Conservation (phyloP, 2,113 vertebrate species). For the Nansenia antarctica region DNA sequence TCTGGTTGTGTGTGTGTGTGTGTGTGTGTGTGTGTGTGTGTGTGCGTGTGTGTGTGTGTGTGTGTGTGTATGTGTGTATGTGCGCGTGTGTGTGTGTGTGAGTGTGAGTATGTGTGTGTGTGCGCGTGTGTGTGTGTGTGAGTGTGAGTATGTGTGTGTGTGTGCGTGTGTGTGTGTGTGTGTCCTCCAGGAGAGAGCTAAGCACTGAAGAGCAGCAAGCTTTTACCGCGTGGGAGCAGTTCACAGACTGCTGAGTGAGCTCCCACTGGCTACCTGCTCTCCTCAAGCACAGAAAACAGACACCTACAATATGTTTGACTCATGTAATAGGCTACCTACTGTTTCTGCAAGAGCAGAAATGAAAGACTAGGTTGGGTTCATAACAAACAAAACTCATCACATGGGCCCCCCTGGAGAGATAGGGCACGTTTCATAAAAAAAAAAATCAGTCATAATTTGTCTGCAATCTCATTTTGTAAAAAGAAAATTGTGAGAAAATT, state of each 20-base stretch:
- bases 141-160: background rate
- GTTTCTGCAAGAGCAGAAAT: too few species aligned
- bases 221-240: conserved; percentile 18
- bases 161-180: background rate
- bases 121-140: background rate
- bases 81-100: background rate
- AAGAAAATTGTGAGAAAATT: too few species aligned
- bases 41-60: background rate
- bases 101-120: conserved; percentile 3
- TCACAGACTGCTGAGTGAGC: conserved; percentile 28
- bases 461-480: too few species aligned
- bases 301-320: too few species aligned
- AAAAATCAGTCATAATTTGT: too few species aligned
- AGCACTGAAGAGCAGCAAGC: conserved; percentile 21
- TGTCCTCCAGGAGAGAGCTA: background rate
- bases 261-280: background rate
- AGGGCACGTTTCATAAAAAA: too few species aligned
- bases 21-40: background rate
- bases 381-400: too few species aligned
- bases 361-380: too few species aligned
- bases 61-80: background rate
- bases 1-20: background rate
- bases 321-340: too few species aligned
- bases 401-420: too few species aligned
- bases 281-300: background rate